phyloP scores from a whole-genome alignment of 1,140 invertebrate species.

The Eupeodes corollae region DNA sequence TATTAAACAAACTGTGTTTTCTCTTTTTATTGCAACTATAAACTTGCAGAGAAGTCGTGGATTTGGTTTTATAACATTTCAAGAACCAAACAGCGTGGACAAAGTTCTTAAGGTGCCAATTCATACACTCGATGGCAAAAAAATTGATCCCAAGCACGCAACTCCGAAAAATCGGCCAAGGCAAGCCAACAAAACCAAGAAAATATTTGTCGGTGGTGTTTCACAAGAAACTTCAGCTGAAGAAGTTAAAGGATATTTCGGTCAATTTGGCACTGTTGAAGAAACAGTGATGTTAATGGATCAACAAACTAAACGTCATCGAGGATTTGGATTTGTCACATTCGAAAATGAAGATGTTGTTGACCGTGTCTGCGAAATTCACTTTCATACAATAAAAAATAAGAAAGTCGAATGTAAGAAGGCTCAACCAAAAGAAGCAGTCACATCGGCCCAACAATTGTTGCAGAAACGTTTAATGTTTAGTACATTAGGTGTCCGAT shows the following conservation, averaged over 20 bases:
- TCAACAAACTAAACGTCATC: constrained; percentile 82
- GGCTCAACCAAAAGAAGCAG: constrained; percentile 83
- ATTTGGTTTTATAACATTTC: constrained; percentile 88
- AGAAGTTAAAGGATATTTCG: constrained; percentile 84
- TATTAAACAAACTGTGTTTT: too few relatives aligned
- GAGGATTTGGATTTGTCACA: constrained; percentile 85
- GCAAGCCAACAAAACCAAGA: constrained; percentile 76
- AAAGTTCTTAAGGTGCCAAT: constrained; percentile 81
- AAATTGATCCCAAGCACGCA: constrained; percentile 87
- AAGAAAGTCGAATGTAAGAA: constrained; percentile 91
- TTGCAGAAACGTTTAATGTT: constrained; percentile 62
- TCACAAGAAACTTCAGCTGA: constrained; percentile 84
- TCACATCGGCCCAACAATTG: constrained; percentile 57
- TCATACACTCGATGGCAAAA: constrained; percentile 87
- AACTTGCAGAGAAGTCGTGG: constrained; percentile 75
- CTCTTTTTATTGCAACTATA: too few relatives aligned
- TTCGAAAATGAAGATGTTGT: constrained; percentile 87
- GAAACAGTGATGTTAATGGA: constrained; percentile 92
- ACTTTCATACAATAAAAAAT: constrained; percentile 87
- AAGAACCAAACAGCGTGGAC: constrained; percentile 76
- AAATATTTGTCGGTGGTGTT: constrained; percentile 85
- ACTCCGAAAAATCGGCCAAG: constrained; percentile 83
- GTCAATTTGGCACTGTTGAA: constrained; percentile 82
- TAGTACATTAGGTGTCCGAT: constrained; percentile 51
- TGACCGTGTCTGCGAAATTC: constrained; percentile 82